Percentiles rank a stretch among this genome's conserved stretches.
Conservation (phyloP, 2,113 vertebrate species). For the Regulus satrapa region DNA sequence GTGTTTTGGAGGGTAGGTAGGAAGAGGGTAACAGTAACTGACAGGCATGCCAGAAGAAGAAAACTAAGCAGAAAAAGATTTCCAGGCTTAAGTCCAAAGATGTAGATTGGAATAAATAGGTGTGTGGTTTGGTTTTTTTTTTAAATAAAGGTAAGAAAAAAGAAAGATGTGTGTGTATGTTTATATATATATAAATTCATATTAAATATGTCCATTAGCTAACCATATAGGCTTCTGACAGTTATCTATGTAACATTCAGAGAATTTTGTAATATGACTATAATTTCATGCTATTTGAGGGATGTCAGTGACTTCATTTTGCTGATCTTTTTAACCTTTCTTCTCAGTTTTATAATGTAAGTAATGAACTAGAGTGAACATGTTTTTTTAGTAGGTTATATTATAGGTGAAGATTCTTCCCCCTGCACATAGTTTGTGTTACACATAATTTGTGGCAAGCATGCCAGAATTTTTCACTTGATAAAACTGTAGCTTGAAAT, state of each 20-base stretch:
- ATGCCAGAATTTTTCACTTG: not conserved
- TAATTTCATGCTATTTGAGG: not conserved
- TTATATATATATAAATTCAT: not conserved
- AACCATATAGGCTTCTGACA: not conserved
- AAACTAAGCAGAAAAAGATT: not conserved
- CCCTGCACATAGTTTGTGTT: not conserved
- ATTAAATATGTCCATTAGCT: not conserved
- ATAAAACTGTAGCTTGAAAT: not conserved
- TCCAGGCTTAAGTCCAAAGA: not conserved
- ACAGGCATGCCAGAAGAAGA: not conserved
- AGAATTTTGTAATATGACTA: not conserved
- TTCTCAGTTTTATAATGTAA: not conserved
- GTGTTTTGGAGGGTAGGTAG: not conserved
- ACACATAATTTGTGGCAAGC: not conserved
- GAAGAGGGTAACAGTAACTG: not conserved
- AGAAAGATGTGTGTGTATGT: fast-evolving
- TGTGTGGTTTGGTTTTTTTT: too few relatives aligned
- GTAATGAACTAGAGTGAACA: not conserved
- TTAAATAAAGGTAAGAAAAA: not conserved
- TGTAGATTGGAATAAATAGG: not conserved
- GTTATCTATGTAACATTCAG: not conserved
- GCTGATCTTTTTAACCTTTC: not conserved
- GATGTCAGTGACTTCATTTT: not conserved
- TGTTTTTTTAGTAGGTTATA: not conserved
- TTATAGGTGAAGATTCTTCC: not conserved